Evolutionary conservation across 2,888 invertebrate genomes (phyloP).

Genomic region (Torymus auratus): DNA sequence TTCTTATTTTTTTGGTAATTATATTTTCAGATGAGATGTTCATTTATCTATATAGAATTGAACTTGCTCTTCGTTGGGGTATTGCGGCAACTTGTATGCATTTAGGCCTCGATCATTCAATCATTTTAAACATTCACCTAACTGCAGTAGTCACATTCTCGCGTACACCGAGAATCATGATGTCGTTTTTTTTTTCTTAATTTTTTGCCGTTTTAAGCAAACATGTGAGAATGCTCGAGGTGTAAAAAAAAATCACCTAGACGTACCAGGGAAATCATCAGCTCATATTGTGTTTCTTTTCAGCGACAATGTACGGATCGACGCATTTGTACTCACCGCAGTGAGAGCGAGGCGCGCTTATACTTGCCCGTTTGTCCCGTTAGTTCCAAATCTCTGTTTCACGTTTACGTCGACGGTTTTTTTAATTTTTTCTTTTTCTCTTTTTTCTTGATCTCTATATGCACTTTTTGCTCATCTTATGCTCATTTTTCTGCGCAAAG

Average conservation of each 20-base stretch:
- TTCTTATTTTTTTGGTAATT: background rate
- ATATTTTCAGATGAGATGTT: too few relatives aligned
- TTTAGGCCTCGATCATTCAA: slow-evolving; percentile 48
- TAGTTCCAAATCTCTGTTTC: slow-evolving; percentile 67
- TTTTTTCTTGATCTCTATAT: slow-evolving; percentile 50
- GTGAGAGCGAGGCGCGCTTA: slow-evolving; percentile 70
- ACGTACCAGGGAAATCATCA: slow-evolving; percentile 52
- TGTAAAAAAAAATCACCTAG: background rate
- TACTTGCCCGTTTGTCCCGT: slow-evolving; percentile 67
- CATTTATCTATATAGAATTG: too few relatives aligned
- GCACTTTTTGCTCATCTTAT: slow-evolving; percentile 55
- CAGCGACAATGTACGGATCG: slow-evolving; percentile 73
- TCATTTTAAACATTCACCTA: slow-evolving; percentile 15
- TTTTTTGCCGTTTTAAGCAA: background rate
- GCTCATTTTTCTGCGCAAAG: slow-evolving; percentile 43
- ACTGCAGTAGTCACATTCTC: background rate
- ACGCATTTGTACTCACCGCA: slow-evolving; percentile 72
- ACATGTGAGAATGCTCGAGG: slow-evolving; percentile 49
- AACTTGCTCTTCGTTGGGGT: too few relatives aligned
- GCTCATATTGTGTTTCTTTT: slow-evolving; percentile 71
- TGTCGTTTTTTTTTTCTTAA: background rate
- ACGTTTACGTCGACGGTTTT: slow-evolving; percentile 56
- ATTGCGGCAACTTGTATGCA: slow-evolving; percentile 24
- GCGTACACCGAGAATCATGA: background rate
- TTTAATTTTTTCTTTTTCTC: slow-evolving; percentile 40